Evolutionary conservation across 2,888 invertebrate genomes (phyloP), one percentile per base, ranked within the genome.

Genomic region (Drosophila eohydei): DNA sequence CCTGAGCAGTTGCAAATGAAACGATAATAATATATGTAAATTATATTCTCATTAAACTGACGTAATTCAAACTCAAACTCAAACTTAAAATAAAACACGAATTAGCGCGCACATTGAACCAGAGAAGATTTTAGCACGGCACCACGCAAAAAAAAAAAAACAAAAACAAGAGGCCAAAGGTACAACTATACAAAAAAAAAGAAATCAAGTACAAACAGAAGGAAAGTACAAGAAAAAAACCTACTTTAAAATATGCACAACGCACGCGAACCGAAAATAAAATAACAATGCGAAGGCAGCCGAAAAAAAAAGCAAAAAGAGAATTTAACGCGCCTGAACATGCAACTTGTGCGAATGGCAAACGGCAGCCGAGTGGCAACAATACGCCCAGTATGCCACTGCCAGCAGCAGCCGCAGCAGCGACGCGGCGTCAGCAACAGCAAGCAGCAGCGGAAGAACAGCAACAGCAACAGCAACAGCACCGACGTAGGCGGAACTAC

Each of bases 341-440:
- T 78, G 84, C 89, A 86, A 87, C 84, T 83, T 84, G 84, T 81
- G 77, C 84, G 84, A 85, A 87, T 76, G 79, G 74, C 89, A 79
- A 89, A 72, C 87, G 84, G 77, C 71, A 70, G 60, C 46, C 78
- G 71, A 78, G 78, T 80, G 78, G 75, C 71, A 43, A 60, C 69
- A 58, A 57, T 56, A 44, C 70, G 36, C 44, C 58, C 48, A 59
- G 67, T 55, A 52, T 64, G 51, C 61, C 71, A 66, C 46, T 64
- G 51, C 61, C 67, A 66, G 61, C 50, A 51, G 44, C 62, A 36
- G 11, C 68, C 69, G 48, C 65, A 64, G 52, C 57, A 43, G 21
- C 52, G 54, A n/a, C 11, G 48, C 48, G 11, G 3, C 48, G 46
- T 46, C 46, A 28, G 9, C n/a, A 30, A 9, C 46, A n/a, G 28